A percentile compares a stretch with the other conserved stretches of the same genome.
These are phyloP conservation scores for Calosoma granatense DNA, from an alignment of 1,140 invertebrate species.

Conservation along the genomic window DNA sequence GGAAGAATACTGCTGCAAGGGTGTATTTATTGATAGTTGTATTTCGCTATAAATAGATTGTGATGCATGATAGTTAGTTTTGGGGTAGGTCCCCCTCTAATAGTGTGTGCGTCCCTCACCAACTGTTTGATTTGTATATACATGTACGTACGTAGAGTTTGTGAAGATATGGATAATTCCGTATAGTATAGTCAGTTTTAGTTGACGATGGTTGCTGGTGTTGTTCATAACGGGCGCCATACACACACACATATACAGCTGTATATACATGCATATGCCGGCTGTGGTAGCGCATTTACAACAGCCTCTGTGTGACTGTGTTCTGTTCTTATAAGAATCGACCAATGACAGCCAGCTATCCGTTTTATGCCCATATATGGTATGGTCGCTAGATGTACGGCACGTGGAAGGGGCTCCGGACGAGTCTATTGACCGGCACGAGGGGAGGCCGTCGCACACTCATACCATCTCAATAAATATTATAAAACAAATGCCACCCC, in stretches of 20 bases:
- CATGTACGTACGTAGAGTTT: too few relatives aligned
- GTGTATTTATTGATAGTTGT: too few relatives aligned
- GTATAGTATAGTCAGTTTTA: conserved; percentile 17
- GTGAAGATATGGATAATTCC: too few relatives aligned
- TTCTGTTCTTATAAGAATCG: conserved; percentile 26
- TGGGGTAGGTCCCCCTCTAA: too few relatives aligned
- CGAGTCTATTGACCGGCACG: conserved; percentile 19
- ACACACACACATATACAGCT: too few relatives aligned
- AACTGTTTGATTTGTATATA: too few relatives aligned
- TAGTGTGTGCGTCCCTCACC: too few relatives aligned
- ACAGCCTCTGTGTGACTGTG: too few relatives aligned
- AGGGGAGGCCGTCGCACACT: conserved; percentile 20
- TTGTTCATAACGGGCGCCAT: neutral
- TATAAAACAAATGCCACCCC: neutral
- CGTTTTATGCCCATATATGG: conserved; percentile 71
- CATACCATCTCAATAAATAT: neutral
- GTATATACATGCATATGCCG: too few relatives aligned
- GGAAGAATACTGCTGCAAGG: too few relatives aligned
- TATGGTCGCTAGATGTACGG: conserved; percentile 48
- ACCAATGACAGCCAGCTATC: conserved; percentile 51
- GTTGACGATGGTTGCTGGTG: neutral
- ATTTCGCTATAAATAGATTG: too few relatives aligned
- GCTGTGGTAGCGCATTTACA: neutral
- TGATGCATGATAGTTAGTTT: too few relatives aligned
- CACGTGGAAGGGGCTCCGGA: conserved; percentile 27